Evolutionary conservation across 2,113 vertebrate genomes (phyloP).

Genomic region (Ciconia maguari): DNA sequence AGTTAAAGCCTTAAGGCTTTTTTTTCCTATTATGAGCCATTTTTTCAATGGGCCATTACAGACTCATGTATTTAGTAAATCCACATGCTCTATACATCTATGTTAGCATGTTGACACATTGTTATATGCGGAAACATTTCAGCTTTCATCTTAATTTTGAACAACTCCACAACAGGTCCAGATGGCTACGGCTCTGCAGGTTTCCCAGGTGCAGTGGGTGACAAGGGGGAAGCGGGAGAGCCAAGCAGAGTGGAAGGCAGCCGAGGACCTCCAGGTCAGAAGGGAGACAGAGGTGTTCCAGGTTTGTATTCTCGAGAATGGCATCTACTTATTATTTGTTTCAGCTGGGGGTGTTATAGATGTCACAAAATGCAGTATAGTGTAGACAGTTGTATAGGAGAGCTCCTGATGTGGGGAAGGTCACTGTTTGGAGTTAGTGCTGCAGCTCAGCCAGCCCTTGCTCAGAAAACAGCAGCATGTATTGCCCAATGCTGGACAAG

Average conservation of each 20-base stretch:
- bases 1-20: neutral
- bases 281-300: slow-evolving; percentile 81
- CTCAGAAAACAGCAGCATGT: neutral
- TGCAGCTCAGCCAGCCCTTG: neutral
- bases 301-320: slow-evolving; percentile 71
- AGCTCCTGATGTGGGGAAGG: fast-evolving
- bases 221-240: slow-evolving; percentile 81
- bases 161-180: slow-evolving; percentile 70
- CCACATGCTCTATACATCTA: neutral
- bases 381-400: fast-evolving
- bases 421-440: neutral
- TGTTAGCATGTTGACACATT: neutral
- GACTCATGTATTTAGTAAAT: neutral
- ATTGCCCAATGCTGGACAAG: neutral
- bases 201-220: slow-evolving; percentile 77
- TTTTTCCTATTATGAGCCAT: neutral
- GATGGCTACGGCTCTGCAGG: slow-evolving; percentile 79
- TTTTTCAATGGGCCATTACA: neutral
- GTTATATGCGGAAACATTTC: neutral
- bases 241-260: slow-evolving; percentile 77
- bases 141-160: neutral
- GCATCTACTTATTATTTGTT: neutral
- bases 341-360: neutral
- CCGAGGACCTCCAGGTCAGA: slow-evolving; percentile 75
- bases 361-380: neutral